phyloP scores from a whole-genome alignment of 2,797 vertebrate genomes.

The Alouatta caraya region DNA sequence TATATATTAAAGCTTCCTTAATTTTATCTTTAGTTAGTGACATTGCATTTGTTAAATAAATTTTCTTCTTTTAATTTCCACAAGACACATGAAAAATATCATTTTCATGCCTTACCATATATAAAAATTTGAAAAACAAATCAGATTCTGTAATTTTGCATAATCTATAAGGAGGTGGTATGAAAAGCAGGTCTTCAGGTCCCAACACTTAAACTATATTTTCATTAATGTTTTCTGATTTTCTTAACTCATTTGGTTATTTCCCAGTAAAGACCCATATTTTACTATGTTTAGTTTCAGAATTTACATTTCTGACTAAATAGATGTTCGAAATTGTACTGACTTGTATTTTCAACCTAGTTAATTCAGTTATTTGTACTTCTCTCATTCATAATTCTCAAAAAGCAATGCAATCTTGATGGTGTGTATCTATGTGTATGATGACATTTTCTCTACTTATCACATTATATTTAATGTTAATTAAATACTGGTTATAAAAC shows the following conservation, averaged over 20 bases:
- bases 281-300: not conserved
- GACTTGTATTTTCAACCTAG: not conserved
- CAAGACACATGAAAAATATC: not conserved
- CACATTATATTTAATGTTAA: not conserved
- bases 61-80: not conserved
- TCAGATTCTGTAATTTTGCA: not conserved
- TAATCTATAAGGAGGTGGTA: conserved; percentile 17
- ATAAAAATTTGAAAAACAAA: conserved; percentile 52
- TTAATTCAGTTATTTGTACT: not conserved
- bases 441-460: not conserved
- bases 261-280: not conserved
- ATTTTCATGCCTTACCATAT: conserved; percentile 20
- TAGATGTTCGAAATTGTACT: not conserved
- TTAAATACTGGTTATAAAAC: not conserved
- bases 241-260: conserved; percentile 31
- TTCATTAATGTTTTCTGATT: conserved; percentile 16
- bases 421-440: not conserved
- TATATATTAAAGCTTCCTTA: not conserved
- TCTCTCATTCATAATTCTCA: not conserved
- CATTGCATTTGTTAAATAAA: not conserved
- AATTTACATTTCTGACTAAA: not conserved
- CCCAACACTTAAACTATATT: not conserved
- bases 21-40: not conserved
- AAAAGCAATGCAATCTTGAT: not conserved
- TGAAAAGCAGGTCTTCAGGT: conserved; percentile 31